Conservation (phyloP, 2,797 vertebrate species). For the Cynopterus sphinx region DNA sequence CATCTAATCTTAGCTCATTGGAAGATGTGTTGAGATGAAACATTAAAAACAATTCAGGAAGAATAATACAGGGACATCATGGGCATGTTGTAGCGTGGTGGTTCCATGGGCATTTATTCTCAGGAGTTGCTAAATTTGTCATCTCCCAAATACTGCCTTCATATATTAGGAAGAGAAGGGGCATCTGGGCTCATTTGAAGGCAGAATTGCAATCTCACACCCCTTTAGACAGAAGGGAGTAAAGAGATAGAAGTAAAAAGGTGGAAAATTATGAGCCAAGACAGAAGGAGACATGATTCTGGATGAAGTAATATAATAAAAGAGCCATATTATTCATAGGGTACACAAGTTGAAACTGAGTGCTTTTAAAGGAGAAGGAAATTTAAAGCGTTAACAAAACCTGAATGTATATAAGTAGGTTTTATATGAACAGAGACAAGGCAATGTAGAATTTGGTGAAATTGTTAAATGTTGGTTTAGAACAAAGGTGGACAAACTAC, state of each 20-base stretch:
- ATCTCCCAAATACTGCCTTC: not conserved
- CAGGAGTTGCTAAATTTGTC: not conserved
- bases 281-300: not conserved
- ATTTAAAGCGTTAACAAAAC: not conserved
- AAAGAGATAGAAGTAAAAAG: not conserved
- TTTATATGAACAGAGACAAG: not conserved
- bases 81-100: not conserved
- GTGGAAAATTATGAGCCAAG: not conserved
- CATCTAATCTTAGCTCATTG: conserved; percentile 17
- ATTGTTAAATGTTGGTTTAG: not conserved
- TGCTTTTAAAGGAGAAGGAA: conserved; percentile 1
- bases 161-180: not conserved
- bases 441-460: not conserved
- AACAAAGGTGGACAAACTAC: not conserved
- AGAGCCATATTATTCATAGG: not conserved
- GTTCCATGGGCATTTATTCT: not conserved
- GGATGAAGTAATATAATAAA: not conserved
- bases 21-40: not conserved
- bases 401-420: not conserved
- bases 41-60: not conserved
- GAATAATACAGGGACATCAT: not conserved
- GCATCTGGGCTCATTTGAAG: not conserved
- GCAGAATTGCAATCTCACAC: not conserved
- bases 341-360: not conserved
- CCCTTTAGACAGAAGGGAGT: not conserved